Evolutionary conservation across 2,888 invertebrate genomes (phyloP).

Genomic region (Stenichneumon culpator): DNA sequence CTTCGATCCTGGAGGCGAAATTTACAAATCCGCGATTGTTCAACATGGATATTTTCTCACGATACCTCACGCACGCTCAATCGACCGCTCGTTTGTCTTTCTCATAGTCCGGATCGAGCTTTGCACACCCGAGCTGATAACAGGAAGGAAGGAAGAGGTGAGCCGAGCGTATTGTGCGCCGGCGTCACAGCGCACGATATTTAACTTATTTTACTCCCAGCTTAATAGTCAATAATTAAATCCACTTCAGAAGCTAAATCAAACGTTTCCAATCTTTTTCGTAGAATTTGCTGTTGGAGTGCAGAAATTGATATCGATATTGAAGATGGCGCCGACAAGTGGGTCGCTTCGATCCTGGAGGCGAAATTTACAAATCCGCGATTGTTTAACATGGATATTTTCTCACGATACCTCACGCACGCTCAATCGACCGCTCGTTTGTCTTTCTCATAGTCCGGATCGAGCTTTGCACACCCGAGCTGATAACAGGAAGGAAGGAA

Average conservation of each 20-base stretch:
- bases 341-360: neutral
- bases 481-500: slow-evolving; percentile 43
- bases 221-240: no score
- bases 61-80: no score
- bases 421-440: neutral
- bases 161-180: neutral
- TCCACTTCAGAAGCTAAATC: no score
- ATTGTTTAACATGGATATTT: neutral
- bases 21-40: neutral
- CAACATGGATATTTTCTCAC: neutral
- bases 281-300: neutral
- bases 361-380: neutral
- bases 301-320: neutral
- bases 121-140: neutral
- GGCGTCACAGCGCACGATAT: neutral
- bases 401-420: neutral
- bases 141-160: slow-evolving; percentile 51
- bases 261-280: neutral
- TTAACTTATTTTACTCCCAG: no score
- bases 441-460: neutral
- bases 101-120: no score
- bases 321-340: neutral
- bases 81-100: no score
- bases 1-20: neutral
- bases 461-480: neutral